These are phyloP conservation scores for Platycheirus albimanus DNA, from an alignment of 2,888 invertebrate species.

Conservation along the genomic window DNA sequence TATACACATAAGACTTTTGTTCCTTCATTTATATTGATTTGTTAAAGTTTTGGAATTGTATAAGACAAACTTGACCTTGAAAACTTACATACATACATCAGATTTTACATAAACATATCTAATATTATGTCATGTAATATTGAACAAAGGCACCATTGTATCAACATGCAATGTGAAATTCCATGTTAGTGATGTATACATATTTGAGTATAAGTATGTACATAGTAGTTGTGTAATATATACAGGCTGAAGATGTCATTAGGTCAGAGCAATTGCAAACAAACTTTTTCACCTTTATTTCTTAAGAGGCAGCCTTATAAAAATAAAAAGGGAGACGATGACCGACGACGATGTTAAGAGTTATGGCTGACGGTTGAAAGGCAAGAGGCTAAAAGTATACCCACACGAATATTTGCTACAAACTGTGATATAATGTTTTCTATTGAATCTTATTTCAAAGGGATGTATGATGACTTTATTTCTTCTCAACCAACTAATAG, in stretches of 20 bases:
- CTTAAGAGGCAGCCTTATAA: not conserved
- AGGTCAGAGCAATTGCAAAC: conserved; percentile 18
- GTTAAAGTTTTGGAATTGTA: conserved; percentile 18
- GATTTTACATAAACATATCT: not conserved
- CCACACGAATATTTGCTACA: no score
- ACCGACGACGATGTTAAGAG: not conserved
- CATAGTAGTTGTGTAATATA: no score
- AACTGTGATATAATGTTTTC: not conserved
- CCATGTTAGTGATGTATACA: not conserved
- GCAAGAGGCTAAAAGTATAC: not conserved
- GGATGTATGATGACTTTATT: not conserved
- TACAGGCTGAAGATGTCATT: conserved; percentile 5
- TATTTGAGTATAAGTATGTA: no score
- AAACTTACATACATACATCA: not conserved
- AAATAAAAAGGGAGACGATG: not conserved
- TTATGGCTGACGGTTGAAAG: not conserved
- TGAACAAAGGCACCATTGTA: conserved; percentile 7
- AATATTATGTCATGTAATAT: not conserved
- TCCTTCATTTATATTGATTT: conserved; percentile 34
- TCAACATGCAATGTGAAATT: conserved; percentile 2
- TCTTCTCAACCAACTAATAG: not conserved
- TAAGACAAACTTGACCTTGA: conserved; percentile 20
- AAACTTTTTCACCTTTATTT: not conserved
- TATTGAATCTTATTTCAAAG: not conserved
- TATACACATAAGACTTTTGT: no score